Conservation (phyloP, 1,140 invertebrate species). For the Drosophila hydei region DNA sequence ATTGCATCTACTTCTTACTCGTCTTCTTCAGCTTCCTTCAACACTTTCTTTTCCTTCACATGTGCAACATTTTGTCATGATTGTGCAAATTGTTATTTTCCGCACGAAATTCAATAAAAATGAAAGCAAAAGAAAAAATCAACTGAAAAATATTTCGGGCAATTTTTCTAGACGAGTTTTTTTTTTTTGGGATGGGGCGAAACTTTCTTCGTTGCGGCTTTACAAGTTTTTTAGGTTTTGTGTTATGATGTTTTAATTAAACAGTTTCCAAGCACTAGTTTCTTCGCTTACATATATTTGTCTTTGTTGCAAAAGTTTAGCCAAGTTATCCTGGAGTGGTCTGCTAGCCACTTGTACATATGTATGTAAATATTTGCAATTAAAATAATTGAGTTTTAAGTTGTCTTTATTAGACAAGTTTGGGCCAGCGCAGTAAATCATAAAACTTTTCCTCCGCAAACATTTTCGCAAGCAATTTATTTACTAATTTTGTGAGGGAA, state of each 20-base stretch:
- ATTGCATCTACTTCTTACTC: conserved; percentile 11
- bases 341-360: neutral
- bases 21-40: neutral
- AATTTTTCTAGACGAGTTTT: neutral
- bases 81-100: conserved; percentile 54
- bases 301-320: conserved; percentile 7
- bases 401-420: conserved; percentile 39
- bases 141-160: conserved; percentile 40
- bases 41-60: conserved; percentile 11
- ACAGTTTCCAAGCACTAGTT: conserved; percentile 20
- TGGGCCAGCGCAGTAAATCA: conserved; percentile 11
- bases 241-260: conserved; percentile 43
- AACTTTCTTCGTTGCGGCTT: conserved; percentile 4
- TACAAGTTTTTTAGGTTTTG: conserved; percentile 11
- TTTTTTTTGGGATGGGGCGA: neutral
- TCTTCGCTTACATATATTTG: conserved; percentile 13
- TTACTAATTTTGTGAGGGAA: neutral
- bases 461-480: conserved; percentile 9
- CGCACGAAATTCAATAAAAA: conserved; percentile 69
- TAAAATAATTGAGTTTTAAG: conserved; percentile 57
- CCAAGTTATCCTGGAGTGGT: no score
- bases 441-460: conserved; percentile 18
- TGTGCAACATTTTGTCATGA: conserved; percentile 51
- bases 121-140: conserved; percentile 1
- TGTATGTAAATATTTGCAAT: conserved; percentile 54